Percentiles rank a stretch among this genome's conserved stretches.
Evolutionary conservation across 2,888 invertebrate genomes (phyloP).

Genomic region (Pogonocherus hispidulus): DNA sequence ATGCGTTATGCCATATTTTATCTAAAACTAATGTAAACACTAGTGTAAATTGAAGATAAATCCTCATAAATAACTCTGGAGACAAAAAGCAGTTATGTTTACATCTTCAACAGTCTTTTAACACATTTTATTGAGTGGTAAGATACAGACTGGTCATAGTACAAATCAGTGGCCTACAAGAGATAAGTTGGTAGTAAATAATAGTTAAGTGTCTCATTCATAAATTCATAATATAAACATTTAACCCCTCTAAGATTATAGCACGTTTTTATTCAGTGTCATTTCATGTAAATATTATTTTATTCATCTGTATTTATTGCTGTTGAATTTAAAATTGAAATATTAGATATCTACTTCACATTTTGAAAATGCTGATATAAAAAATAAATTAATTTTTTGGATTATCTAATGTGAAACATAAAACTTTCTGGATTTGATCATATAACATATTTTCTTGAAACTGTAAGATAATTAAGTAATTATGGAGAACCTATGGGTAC

Average conservation of each 20-base stretch:
- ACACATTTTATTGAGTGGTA: not conserved
- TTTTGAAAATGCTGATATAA: too few relatives aligned
- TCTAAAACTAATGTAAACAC: not conserved
- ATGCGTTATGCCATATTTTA: not conserved
- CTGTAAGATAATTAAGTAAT: too few relatives aligned
- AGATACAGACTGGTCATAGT: not conserved
- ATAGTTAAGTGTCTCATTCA: not conserved
- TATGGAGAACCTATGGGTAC: too few relatives aligned
- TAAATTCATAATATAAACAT: not conserved
- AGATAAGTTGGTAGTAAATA: slow-evolving; percentile 2
- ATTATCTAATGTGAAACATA: too few relatives aligned
- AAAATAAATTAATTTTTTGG: too few relatives aligned
- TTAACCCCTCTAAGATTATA: not conserved
- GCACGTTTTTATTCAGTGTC: too few relatives aligned
- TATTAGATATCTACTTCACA: too few relatives aligned
- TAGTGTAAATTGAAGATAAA: not conserved
- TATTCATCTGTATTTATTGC: too few relatives aligned
- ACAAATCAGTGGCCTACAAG: not conserved
- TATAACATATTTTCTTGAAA: too few relatives aligned
- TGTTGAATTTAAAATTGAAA: too few relatives aligned
- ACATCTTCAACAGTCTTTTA: not conserved
- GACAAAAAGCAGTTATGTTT: not conserved
- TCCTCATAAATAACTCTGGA: not conserved
- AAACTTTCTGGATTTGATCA: too few relatives aligned
- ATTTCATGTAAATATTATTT: too few relatives aligned